phyloP scores from a whole-genome alignment of 2,888 invertebrate species.

The Tyria jacobaeae region DNA sequence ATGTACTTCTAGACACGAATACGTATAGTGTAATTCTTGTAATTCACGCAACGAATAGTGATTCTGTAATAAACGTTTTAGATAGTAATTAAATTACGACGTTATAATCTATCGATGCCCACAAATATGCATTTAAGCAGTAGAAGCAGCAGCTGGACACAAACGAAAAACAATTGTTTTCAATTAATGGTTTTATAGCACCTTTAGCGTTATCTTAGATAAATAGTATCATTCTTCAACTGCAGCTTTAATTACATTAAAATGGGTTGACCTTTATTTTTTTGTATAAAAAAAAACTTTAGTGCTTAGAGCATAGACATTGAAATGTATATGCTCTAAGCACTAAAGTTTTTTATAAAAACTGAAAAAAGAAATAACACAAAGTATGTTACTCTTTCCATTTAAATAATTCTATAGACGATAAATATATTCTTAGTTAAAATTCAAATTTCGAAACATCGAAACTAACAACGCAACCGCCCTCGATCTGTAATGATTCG shows the following conservation, averaged over 20 bases:
- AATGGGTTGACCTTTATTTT: not conserved
- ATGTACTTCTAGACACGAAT: no score
- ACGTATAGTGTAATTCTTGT: not conserved
- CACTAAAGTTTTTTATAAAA: not conserved
- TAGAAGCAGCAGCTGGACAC: not conserved
- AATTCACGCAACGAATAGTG: not conserved
- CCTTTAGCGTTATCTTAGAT: not conserved
- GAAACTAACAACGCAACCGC: slow-evolving; percentile 46
- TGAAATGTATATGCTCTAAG: no score
- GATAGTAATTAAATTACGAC: not conserved
- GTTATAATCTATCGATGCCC: not conserved
- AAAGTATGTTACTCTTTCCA: not conserved
- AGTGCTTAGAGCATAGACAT: not conserved
- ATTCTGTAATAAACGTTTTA: not conserved
- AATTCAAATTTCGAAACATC: slow-evolving; percentile 43
- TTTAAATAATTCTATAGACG: not conserved
- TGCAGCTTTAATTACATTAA: not conserved
- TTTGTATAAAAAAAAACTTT: not conserved
- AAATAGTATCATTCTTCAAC: not conserved
- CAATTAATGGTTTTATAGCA: not conserved
- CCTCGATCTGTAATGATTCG: slow-evolving; percentile 51
- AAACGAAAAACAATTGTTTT: not conserved
- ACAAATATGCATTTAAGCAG: not conserved
- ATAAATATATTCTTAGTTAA: not conserved
- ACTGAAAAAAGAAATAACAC: not conserved